These are phyloP conservation scores for Dicrurus megarhynchus DNA, from an alignment of 2,113 vertebrate species.

Conservation along the genomic window DNA sequence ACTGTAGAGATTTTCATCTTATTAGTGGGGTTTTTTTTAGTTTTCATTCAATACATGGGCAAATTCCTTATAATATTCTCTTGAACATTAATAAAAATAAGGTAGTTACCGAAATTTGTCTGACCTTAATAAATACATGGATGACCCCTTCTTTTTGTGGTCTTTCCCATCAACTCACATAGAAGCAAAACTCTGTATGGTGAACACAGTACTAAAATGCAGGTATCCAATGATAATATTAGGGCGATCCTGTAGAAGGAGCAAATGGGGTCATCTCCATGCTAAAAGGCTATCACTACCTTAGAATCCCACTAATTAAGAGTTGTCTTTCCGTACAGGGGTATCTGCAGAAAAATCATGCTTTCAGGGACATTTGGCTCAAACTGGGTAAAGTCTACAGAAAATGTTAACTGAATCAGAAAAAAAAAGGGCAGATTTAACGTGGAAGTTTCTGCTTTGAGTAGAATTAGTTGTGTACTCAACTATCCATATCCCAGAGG, in stretches of 20 bases:
- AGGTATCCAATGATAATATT: not conserved
- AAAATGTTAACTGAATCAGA: not conserved
- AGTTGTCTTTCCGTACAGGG: not conserved
- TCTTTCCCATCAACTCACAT: not conserved
- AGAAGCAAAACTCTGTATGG: not conserved
- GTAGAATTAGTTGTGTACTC: not conserved
- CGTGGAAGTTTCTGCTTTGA: not conserved
- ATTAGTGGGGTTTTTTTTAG: not conserved
- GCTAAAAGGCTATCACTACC: fast-evolving
- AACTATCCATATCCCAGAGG: not conserved
- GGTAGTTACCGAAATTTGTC: not conserved
- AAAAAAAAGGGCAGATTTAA: not conserved
- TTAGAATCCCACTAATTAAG: not conserved
- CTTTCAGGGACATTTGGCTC: not conserved
- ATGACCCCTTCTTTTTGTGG: not conserved
- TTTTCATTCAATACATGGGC: not conserved
- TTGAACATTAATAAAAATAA: not conserved
- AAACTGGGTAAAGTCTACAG: not conserved
- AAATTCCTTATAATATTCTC: not conserved
- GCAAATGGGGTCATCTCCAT: not conserved
- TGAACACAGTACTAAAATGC: not conserved
- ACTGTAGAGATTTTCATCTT: not conserved
- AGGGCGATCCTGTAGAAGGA: not conserved
- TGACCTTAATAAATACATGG: not conserved
- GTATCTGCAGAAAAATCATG: not conserved